These are phyloP conservation scores for Hirtodrosophila duncani DNA, from an alignment of 2,888 invertebrate genomes.

Conservation along the genomic window DNA sequence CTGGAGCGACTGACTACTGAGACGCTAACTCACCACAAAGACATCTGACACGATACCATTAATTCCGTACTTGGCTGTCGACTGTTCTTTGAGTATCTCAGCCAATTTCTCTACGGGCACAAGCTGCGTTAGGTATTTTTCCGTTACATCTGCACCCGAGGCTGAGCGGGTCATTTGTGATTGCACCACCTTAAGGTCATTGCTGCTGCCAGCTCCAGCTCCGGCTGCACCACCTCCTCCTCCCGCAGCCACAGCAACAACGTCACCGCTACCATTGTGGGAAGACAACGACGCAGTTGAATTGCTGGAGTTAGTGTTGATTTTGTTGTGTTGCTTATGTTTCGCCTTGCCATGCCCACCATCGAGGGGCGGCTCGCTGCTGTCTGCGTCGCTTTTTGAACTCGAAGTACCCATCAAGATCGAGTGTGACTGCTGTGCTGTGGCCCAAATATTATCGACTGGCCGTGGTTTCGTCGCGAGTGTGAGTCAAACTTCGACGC, in stretches of 20 bases:
- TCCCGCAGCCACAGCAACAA: slow-evolving; percentile 6
- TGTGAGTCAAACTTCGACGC: slow-evolving; percentile 57
- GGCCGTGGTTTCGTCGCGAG: slow-evolving; percentile 2
- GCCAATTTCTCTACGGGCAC: slow-evolving; percentile 87
- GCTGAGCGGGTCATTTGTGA: slow-evolving; percentile 81
- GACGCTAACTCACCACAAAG: slow-evolving; percentile 75
- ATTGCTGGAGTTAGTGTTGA: slow-evolving; percentile 36
- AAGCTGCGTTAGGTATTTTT: slow-evolving; percentile 82
- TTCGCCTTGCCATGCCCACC: slow-evolving; percentile 51
- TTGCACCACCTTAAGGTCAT: slow-evolving; percentile 63
- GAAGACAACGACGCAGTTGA: slow-evolving; percentile 2
- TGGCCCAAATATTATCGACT: slow-evolving; percentile 3
- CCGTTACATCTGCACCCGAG: slow-evolving; percentile 84
- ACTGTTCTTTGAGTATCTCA: slow-evolving; percentile 85
- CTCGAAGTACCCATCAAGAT: slow-evolving; percentile 73
- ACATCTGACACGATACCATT: slow-evolving; percentile 84
- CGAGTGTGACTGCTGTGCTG: slow-evolving; percentile 23
- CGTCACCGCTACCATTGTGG: slow-evolving; percentile 45
- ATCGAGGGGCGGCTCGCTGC: slow-evolving; percentile 58
- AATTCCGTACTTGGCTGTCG: slow-evolving; percentile 84
- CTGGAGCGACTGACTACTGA: not conserved
- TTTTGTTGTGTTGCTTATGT: slow-evolving; percentile 37
- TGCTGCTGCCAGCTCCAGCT: slow-evolving; percentile 38
- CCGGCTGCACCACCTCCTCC: slow-evolving; percentile 1
- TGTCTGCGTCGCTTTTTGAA: slow-evolving; percentile 63